Base-by-base conservation (phyloP, 2,888 invertebrate genomes). In the Drosophila algonquin region DNA sequence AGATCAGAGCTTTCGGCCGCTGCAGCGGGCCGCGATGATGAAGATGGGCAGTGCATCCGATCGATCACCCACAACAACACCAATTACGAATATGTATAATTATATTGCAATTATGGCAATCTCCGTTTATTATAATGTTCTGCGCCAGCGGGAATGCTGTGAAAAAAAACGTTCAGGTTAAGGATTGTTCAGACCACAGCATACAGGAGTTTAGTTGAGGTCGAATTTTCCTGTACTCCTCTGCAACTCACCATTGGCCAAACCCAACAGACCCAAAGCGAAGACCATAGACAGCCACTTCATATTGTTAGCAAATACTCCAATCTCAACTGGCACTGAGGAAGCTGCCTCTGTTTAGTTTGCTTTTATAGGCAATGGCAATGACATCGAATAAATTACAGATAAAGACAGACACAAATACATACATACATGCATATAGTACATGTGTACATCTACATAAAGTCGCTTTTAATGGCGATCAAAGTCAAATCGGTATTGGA, bases 91-190 rank as follows among this genome's bases (percentile, higher is more conserved):
- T 18, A 18, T 18, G 18, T 18, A 18, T n/a, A n/a, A n/a, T n/a
- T n/a, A n/a, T 73, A 52, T 80, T 81, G 55, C 80, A 81, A 1
- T 27, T 24, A 5, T 27, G 8, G 32, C 80, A 81, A 24, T 81
- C 71, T 12, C 85, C 85, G 14, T 85, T 81, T 10, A 81, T 85
- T 16, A 85, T 44, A 18, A 81, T 74, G 54, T 85, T 61, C 6
- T 60, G 60, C 30, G 1, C 9, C 44, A 79, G 6, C 0, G 85
- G 81, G 0, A 60, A 48, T 18, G 82, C 83, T 85, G 24, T 35
- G 9, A 24, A 24, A 0, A n/a, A 45, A 21, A 0, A 14, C 24
- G 48, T 32, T 46, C 9, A 30, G 0, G 7, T 40, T 40, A 40
- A 40, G 40, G 40, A 40, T 40, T 40, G 2, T 2, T n/a, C 2